A percentile compares a stretch with the other conserved stretches of the same genome.
Conservation (phyloP, 1,140 invertebrate genomes). For the Uloborus diversus region DNA sequence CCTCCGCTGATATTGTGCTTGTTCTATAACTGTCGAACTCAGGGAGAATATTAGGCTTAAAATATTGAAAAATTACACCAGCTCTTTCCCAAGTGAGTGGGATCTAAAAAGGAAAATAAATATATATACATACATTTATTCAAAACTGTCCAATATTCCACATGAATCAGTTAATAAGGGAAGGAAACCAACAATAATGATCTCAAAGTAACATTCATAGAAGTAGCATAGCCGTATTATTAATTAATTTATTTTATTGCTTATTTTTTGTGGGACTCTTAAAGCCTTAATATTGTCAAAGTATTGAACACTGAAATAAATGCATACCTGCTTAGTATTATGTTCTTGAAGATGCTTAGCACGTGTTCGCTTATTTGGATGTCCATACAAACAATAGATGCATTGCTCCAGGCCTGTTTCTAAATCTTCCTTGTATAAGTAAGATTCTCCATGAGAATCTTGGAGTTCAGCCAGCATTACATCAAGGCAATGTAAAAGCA, state of each 20-base stretch:
- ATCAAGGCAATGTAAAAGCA: conserved; percentile 81
- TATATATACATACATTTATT: not conserved
- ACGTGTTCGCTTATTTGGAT: conserved; percentile 81
- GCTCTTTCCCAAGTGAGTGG: conserved; percentile 81
- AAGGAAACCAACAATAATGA: too few relatives aligned
- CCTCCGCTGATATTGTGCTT: conserved; percentile 77
- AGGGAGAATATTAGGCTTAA: conserved; percentile 79
- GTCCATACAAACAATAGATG: conserved; percentile 87
- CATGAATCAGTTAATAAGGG: too few relatives aligned
- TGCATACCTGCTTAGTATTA: conserved; percentile 69
- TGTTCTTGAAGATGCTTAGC: conserved; percentile 80
- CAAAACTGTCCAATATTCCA: too few relatives aligned
- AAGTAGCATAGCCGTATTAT: too few relatives aligned
- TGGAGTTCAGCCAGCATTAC: conserved; percentile 74
- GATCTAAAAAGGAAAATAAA: conserved; percentile 69
- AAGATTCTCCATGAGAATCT: conserved; percentile 40
- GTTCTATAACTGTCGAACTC: conserved; percentile 82
- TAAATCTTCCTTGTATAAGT: conserved; percentile 67
- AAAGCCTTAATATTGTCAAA: too few relatives aligned
- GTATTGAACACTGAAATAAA: too few relatives aligned
- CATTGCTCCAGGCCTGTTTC: conserved; percentile 84
- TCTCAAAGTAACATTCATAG: too few relatives aligned
- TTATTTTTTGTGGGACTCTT: too few relatives aligned
- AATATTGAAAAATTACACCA: conserved; percentile 83
- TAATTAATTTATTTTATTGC: too few relatives aligned